Evolutionary conservation across 2,888 invertebrate species (phyloP).

Genomic region (Thymelicus sylvestris): DNA sequence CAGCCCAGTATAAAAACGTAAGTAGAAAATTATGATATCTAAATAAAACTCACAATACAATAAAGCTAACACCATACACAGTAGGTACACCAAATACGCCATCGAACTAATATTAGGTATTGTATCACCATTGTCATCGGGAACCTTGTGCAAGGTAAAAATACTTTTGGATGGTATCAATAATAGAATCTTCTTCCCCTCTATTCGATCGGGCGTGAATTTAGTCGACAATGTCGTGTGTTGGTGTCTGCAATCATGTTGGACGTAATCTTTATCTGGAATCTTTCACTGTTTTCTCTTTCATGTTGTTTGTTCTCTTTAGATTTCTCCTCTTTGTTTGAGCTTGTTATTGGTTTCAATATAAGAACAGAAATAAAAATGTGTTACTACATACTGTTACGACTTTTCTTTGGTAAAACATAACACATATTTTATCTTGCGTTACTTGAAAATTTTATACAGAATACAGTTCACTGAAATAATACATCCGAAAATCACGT

Average conservation of each 20-base stretch:
- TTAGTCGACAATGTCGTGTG: conserved; percentile 51
- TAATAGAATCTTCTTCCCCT: conserved; percentile 28
- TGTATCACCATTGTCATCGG: not conserved
- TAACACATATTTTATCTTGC: too few relatives aligned
- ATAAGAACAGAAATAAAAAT: not conserved
- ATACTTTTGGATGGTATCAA: conserved; percentile 20
- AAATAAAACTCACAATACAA: not conserved
- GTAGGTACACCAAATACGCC: not conserved
- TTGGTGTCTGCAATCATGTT: conserved; percentile 45
- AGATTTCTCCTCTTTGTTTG: conserved; percentile 1
- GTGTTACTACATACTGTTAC: too few relatives aligned
- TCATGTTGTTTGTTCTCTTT: conserved; percentile 9
- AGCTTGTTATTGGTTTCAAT: conserved; percentile 5
- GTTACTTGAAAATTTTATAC: too few relatives aligned
- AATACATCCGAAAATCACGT: too few relatives aligned
- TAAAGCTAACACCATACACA: not conserved
- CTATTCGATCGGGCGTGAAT: conserved; percentile 49
- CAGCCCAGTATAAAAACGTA: not conserved
- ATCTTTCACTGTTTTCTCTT: conserved; percentile 8
- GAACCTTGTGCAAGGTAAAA: conserved; percentile 11
- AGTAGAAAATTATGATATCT: not conserved
- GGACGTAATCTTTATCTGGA: conserved; percentile 34
- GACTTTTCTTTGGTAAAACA: too few relatives aligned
- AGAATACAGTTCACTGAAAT: too few relatives aligned
- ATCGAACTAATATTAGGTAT: not conserved